Evolutionary conservation across 1,140 invertebrate genomes (phyloP).

Genomic region (Pygmarrhopalites habei): DNA sequence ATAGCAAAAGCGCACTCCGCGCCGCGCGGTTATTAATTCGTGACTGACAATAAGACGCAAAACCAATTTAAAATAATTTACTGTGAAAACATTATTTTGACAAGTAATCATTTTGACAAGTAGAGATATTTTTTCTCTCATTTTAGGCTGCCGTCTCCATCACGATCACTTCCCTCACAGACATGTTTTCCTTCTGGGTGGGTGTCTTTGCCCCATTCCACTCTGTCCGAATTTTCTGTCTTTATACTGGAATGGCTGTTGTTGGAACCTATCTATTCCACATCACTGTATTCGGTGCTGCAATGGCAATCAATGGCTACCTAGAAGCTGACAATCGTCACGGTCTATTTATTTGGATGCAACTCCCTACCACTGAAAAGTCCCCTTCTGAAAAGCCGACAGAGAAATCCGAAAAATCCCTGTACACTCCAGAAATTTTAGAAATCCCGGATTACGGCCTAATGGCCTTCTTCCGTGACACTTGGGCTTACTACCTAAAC

Average conservation of each 20-base stretch:
- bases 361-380: constrained; percentile 60
- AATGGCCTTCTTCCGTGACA: constrained; percentile 83
- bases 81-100: too few species aligned
- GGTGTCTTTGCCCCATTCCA: constrained; percentile 91
- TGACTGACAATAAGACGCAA: too few species aligned
- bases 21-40: too few species aligned
- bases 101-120: too few species aligned
- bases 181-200: constrained; percentile 92
- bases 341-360: constrained; percentile 59
- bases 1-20: too few species aligned
- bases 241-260: constrained; percentile 84
- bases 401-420: constrained; percentile 70
- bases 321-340: constrained; percentile 76
- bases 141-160: constrained; percentile 80
- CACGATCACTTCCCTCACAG: too few species aligned
- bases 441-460: constrained; percentile 81
- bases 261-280: constrained; percentile 91
- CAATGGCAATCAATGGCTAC: constrained; percentile 81
- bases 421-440: constrained; percentile 57
- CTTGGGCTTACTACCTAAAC: constrained; percentile 67
- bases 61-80: too few species aligned
- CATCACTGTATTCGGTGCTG: constrained; percentile 86
- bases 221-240: constrained; percentile 91
- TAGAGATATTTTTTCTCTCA: too few species aligned
- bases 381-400: constrained; percentile 70